A percentile compares a stretch with the other conserved stretches of the same genome.
Evolutionary conservation across 2,888 invertebrate genomes (phyloP).

Genomic region (Fragum whitleyi): DNA sequence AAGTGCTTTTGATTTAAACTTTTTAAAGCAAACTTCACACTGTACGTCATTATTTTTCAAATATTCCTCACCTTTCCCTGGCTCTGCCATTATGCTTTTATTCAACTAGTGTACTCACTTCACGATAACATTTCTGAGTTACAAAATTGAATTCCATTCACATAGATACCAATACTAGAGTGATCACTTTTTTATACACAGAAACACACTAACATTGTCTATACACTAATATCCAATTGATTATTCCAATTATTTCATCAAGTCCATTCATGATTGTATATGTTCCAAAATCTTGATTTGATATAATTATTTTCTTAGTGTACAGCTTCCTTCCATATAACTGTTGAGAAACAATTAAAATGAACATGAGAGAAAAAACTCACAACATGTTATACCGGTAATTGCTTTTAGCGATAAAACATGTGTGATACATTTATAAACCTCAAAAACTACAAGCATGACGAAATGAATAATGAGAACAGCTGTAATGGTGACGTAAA

Average conservation of each 20-base stretch:
- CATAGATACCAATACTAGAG: not conserved
- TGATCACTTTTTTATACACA: not conserved
- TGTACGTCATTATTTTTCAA: not conserved
- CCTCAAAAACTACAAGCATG: not conserved
- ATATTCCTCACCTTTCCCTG: not conserved
- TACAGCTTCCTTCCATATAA: no score
- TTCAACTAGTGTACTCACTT: no score
- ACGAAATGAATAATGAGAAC: constrained; percentile 8
- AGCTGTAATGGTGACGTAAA: not conserved
- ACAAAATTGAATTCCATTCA: not conserved
- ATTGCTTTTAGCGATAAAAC: no score
- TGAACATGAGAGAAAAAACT: no score
- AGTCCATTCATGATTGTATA: not conserved
- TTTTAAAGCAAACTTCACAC: constrained; percentile 3
- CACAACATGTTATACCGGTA: no score
- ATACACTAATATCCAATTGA: not conserved
- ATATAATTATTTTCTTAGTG: not conserved
- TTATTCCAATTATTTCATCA: not conserved
- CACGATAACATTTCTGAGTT: no score
- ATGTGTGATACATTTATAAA: not conserved
- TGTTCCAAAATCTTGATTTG: not conserved
- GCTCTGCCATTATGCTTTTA: not conserved
- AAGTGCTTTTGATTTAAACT: not conserved
- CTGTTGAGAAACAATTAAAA: no score
- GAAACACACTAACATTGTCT: not conserved